Evolutionary conservation across 2,888 invertebrate genomes (phyloP).

Genomic region (Caenorhabditis plicata): DNA sequence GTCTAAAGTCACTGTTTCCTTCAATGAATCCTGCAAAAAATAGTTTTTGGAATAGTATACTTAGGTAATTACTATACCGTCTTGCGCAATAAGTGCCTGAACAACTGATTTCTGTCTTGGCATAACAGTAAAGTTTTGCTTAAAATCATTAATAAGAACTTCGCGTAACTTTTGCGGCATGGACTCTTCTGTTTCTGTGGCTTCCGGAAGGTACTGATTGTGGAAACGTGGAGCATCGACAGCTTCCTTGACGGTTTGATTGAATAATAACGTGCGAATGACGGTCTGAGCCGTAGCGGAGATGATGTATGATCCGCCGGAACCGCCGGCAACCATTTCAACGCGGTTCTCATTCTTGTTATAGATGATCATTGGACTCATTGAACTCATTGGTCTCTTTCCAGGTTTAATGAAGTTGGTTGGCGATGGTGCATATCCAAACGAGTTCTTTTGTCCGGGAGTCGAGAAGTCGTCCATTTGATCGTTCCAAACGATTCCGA

Average conservation of each 20-base stretch:
- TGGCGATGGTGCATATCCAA: conserved; percentile 73
- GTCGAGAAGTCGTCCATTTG: conserved; percentile 71
- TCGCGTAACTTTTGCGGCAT: conserved; percentile 68
- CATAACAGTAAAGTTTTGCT: conserved; percentile 57
- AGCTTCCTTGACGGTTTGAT: conserved; percentile 77
- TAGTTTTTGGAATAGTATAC: conserved; percentile 34
- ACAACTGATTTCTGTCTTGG: conserved; percentile 58
- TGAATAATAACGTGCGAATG: conserved; percentile 78
- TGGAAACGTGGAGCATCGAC: conserved; percentile 62
- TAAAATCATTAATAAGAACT: conserved; percentile 49
- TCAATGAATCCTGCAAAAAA: conserved; percentile 54
- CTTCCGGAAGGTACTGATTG: conserved; percentile 72
- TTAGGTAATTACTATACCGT: conserved; percentile 39
- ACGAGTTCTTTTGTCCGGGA: conserved; percentile 55
- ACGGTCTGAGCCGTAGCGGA: conserved; percentile 74
- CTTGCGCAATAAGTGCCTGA: conserved; percentile 46
- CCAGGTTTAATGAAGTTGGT: conserved; percentile 81
- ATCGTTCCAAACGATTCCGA: conserved; percentile 64
- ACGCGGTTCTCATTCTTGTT: conserved; percentile 72
- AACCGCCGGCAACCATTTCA: conserved; percentile 78
- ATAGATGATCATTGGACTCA: conserved; percentile 82
- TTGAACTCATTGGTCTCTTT: conserved; percentile 84
- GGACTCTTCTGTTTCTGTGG: conserved; percentile 75
- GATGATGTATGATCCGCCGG: conserved; percentile 88
- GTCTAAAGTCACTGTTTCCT: conserved; percentile 62